Evolutionary conservation across 1,140 invertebrate species (phyloP).

Genomic region (Calosoma granatense): DNA sequence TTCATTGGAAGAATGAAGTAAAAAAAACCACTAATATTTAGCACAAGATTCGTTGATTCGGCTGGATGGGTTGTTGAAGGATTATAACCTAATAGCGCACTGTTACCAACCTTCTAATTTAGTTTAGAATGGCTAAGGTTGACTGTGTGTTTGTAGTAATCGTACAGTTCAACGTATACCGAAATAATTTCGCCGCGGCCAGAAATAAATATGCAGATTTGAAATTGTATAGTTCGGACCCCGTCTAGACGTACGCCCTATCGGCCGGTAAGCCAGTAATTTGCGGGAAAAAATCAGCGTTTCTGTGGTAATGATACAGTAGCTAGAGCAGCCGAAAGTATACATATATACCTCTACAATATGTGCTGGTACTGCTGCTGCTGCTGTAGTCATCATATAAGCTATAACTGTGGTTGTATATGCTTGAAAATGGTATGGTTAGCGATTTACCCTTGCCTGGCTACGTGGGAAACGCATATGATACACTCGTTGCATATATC

Average conservation of each 20-base stretch:
- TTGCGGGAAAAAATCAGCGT: background rate
- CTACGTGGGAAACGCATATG: background rate
- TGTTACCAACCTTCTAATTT: background rate
- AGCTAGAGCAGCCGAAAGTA: conserved; percentile 2
- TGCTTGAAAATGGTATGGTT: background rate
- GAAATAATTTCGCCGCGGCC: too few relatives aligned
- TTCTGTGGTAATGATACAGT: conserved; percentile 1
- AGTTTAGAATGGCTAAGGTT: too few relatives aligned
- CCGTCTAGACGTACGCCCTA: background rate
- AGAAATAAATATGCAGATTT: conserved; percentile 4
- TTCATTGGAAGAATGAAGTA: too few relatives aligned
- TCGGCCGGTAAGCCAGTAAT: background rate
- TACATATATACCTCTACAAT: too few relatives aligned
- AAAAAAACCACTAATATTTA: too few relatives aligned
- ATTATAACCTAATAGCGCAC: background rate
- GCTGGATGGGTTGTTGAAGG: too few relatives aligned
- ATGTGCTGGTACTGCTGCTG: too few relatives aligned
- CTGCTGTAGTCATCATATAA: too few relatives aligned
- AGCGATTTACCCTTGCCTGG: background rate
- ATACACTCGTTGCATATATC: background rate
- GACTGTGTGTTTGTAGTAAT: too few relatives aligned
- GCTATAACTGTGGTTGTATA: too few relatives aligned
- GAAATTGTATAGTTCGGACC: background rate
- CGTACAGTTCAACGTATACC: too few relatives aligned
- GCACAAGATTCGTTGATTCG: too few relatives aligned